phyloP scores from a whole-genome alignment of 2,888 invertebrate species.

The Syrista parreyssii region DNA sequence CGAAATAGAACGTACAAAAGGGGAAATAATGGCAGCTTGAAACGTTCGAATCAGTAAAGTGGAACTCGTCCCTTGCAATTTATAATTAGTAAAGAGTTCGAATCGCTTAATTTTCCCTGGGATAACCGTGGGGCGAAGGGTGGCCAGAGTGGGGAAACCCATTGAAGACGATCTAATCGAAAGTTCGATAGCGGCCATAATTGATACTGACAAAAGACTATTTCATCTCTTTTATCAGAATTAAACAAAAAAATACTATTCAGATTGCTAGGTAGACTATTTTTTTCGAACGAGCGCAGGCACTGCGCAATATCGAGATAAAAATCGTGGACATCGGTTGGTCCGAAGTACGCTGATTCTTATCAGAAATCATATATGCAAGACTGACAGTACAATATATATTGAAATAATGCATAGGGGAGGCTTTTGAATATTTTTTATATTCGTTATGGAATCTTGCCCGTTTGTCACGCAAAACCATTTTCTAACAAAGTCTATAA shows the following conservation, averaged over 20 bases:
- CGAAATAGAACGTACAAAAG: slow-evolving; percentile 26
- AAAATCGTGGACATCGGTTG: not conserved
- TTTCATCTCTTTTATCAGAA: not conserved
- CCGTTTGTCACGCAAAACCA: not conserved
- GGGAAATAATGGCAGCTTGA: slow-evolving; percentile 15
- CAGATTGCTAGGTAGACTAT: not conserved
- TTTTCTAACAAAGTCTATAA: not conserved
- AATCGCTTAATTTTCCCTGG: not conserved
- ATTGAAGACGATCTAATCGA: not conserved
- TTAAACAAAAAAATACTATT: not conserved
- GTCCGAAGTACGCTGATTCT: not conserved
- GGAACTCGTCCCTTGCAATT: not conserved
- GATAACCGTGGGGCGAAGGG: not conserved
- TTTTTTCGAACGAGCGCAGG: not conserved
- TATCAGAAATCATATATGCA: not conserved
- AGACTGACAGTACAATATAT: not conserved
- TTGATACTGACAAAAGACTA: not conserved
- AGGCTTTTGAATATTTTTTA: not conserved
- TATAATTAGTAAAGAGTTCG: not conserved
- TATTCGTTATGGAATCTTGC: not conserved
- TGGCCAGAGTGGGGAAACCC: not conserved
- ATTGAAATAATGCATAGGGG: not conserved
- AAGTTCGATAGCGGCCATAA: not conserved
- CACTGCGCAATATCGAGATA: not conserved
- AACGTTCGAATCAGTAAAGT: not conserved